phyloP scores from a whole-genome alignment of 2,113 vertebrate species.

The Chaetodon trifascialis region DNA sequence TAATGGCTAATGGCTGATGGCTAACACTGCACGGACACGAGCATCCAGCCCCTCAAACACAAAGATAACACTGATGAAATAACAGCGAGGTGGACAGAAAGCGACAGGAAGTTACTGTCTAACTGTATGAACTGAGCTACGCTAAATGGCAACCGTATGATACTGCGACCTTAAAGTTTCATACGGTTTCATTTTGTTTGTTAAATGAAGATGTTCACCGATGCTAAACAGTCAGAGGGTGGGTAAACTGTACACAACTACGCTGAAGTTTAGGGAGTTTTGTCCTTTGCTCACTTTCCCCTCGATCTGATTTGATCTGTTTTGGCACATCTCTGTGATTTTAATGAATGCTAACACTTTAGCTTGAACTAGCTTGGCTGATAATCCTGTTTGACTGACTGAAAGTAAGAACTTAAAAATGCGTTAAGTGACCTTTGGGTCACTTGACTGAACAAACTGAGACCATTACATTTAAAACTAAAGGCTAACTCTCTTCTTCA shows the following conservation, averaged over 20 bases:
- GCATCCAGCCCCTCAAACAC: constrained; percentile 29
- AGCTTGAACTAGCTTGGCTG: background rate
- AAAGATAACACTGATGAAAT: constrained; percentile 22
- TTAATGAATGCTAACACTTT: background rate
- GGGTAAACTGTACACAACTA: background rate
- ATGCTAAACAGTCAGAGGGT: background rate
- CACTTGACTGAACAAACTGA: too few relatives aligned
- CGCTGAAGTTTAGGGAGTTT: constrained; percentile 9
- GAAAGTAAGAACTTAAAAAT: too few relatives aligned
- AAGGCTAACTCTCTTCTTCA: too few relatives aligned
- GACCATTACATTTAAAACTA: too few relatives aligned
- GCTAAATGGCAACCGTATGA: background rate
- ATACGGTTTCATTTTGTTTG: background rate
- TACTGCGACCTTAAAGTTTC: background rate
- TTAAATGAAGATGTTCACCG: constrained; percentile 7
- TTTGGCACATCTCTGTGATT: background rate
- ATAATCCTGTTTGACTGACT: too few relatives aligned
- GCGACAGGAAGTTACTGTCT: constrained; percentile 20
- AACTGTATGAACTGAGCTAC: background rate
- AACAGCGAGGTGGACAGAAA: constrained; percentile 20
- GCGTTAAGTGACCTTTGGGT: too few relatives aligned
- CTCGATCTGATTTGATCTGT: background rate
- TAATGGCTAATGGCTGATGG: constrained; percentile 20
- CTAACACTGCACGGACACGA: constrained; percentile 42
- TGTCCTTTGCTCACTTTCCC: background rate